These are phyloP conservation scores for Protaetia brevitarsis DNA, from an alignment of 1,140 invertebrate species.

Conservation along the genomic window DNA sequence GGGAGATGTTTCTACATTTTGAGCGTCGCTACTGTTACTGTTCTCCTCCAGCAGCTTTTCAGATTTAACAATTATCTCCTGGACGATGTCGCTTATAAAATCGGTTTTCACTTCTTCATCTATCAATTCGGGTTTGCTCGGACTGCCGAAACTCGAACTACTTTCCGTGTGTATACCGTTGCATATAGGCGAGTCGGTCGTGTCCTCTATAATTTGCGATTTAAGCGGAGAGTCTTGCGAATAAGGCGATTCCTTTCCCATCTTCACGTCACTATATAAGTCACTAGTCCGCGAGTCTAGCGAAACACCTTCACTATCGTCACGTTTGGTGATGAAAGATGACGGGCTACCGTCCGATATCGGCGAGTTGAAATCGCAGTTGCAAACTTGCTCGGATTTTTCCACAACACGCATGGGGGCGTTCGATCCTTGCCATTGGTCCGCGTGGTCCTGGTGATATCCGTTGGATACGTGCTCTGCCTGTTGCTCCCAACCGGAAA, in stretches of 20 bases:
- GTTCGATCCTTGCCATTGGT: constrained; percentile 49
- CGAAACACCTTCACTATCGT: constrained; percentile 54
- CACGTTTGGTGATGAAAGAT: constrained; percentile 51
- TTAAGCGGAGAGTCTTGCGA: constrained; percentile 44
- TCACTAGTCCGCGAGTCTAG: constrained; percentile 55
- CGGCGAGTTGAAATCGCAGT: constrained; percentile 57
- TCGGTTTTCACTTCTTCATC: constrained; percentile 55
- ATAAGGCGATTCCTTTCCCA: constrained; percentile 48
- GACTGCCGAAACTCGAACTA: constrained; percentile 43
- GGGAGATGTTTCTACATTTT: constrained; percentile 39
- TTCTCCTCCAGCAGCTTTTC: constrained; percentile 55
- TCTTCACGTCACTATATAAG: constrained; percentile 54
- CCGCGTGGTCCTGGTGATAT: constrained; percentile 45
- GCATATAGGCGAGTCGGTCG: constrained; percentile 39
- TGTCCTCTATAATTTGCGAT: constrained; percentile 36
- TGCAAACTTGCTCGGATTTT: constrained; percentile 51
- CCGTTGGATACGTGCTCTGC: constrained; percentile 46
- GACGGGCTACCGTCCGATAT: constrained; percentile 57
- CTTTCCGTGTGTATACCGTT: constrained; percentile 45
- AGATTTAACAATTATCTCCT: constrained; percentile 56
- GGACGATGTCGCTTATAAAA: constrained; percentile 58
- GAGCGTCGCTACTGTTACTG: constrained; percentile 24
- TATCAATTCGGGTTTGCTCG: constrained; percentile 39
- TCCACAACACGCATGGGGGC: constrained; percentile 48
- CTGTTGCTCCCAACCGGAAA: constrained; percentile 86